Evolutionary conservation across 2,888 invertebrate species (phyloP).

Genomic region (Hydroisotoma schaefferi): DNA sequence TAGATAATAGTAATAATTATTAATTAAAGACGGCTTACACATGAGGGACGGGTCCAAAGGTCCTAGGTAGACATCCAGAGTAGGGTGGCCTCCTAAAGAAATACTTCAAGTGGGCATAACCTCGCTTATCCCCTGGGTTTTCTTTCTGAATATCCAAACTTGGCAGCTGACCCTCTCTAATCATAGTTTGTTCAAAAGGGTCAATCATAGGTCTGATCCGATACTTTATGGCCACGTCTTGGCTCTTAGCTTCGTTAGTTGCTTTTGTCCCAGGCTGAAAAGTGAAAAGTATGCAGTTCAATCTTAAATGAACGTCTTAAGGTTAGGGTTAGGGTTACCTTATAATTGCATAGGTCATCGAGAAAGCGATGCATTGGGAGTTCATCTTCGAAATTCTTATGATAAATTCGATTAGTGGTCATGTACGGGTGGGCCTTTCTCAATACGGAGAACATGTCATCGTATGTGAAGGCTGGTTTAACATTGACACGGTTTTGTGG

Average conservation of each 20-base stretch:
- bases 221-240: conserved; percentile 9
- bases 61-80: neutral
- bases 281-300: too few species aligned
- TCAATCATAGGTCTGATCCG: conserved; percentile 14
- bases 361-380: conserved; percentile 1
- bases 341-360: neutral
- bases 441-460: conserved; percentile 9
- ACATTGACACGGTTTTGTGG: conserved; percentile 7
- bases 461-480: conserved; percentile 1
- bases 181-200: conserved; percentile 12
- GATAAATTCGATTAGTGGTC: neutral
- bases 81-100: conserved; percentile 5
- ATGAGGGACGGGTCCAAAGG: conserved; percentile 1
- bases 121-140: conserved; percentile 2
- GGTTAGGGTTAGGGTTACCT: neutral
- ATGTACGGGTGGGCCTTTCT: conserved; percentile 13
- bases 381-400: conserved; percentile 17
- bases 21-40: neutral
- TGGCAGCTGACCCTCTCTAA: neutral
- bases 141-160: conserved; percentile 1
- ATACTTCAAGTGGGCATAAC: neutral
- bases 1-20: neutral
- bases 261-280: too few species aligned
- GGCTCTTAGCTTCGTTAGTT: too few species aligned
- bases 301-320: too few species aligned